Conservation (phyloP, 2,113 vertebrate genomes). For the Polypterus bichir region DNA sequence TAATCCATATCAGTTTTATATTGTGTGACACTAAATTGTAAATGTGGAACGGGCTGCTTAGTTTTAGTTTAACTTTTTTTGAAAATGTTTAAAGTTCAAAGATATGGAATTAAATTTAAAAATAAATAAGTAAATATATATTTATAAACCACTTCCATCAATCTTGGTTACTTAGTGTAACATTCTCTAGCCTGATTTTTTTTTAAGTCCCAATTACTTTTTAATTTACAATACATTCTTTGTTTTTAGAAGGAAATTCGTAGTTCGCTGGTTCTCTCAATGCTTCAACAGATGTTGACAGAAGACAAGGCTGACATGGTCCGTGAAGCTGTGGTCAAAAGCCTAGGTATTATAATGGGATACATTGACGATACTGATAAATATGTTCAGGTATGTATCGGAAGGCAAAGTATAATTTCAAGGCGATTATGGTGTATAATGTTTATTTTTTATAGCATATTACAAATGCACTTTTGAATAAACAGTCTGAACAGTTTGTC, state of each 20-base stretch:
- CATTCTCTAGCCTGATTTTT: not conserved
- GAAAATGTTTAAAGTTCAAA: too few relatives aligned
- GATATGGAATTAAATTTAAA: too few relatives aligned
- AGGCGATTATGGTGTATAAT: too few relatives aligned
- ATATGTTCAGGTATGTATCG: conserved; percentile 73
- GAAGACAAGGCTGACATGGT: conserved; percentile 97
- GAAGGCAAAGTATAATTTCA: too few relatives aligned
- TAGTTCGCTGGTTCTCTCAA: conserved; percentile 91
- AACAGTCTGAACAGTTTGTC: too few relatives aligned
- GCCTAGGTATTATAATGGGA: conserved; percentile 92
- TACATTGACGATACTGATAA: conserved; percentile 97
- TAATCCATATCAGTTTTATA: too few relatives aligned
- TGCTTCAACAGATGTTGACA: conserved; percentile 95
- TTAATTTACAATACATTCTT: not conserved
- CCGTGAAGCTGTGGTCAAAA: conserved; percentile 95
- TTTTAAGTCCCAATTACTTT: not conserved
- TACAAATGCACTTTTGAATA: too few relatives aligned
- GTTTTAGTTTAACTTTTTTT: too few relatives aligned
- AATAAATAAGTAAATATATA: not conserved
- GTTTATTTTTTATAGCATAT: too few relatives aligned
- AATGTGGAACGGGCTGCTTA: too few relatives aligned
- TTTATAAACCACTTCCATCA: not conserved
- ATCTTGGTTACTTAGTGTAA: not conserved
- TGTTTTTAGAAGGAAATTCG: conserved; percentile 86
- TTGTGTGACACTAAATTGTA: too few relatives aligned